Evolutionary conservation across 2,888 invertebrate species (phyloP).

Genomic region (Tromatobia lineatoria): DNA sequence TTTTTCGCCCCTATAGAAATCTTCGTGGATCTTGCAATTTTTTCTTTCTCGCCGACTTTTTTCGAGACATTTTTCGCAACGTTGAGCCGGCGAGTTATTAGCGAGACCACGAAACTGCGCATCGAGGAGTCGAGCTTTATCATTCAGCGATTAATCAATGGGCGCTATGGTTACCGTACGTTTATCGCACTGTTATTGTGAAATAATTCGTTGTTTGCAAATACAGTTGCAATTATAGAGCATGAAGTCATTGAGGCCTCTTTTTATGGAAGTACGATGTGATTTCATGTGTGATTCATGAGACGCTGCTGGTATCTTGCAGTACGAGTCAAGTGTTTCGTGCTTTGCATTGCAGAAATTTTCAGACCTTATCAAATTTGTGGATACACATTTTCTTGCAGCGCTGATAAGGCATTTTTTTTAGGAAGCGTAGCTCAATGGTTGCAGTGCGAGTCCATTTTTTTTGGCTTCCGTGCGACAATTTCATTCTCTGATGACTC

Average conservation of each 20-base stretch:
- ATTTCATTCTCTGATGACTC: no score
- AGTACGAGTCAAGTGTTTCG: neutral
- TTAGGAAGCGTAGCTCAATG: no score
- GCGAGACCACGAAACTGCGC: conserved; percentile 1
- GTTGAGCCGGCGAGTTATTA: neutral
- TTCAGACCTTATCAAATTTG: neutral
- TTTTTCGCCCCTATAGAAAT: neutral
- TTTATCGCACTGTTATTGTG: neutral
- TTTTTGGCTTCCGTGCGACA: neutral
- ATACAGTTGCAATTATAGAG: neutral
- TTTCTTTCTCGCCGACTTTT: neutral
- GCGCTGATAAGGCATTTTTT: no score
- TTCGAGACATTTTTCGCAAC: neutral
- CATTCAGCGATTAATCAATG: conserved; percentile 10
- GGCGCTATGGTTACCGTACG: conserved; percentile 16
- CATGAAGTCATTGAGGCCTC: neutral
- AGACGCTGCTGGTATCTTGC: neutral
- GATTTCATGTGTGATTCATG: neutral
- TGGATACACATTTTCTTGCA: no score
- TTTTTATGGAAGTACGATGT: neutral
- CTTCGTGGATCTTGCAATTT: neutral
- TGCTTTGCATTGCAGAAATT: neutral
- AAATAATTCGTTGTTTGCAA: neutral
- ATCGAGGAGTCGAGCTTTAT: neutral
- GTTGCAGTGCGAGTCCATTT: neutral